phyloP scores from a whole-genome alignment of 2,113 vertebrate species.

The Ranitomeya imitator region DNA sequence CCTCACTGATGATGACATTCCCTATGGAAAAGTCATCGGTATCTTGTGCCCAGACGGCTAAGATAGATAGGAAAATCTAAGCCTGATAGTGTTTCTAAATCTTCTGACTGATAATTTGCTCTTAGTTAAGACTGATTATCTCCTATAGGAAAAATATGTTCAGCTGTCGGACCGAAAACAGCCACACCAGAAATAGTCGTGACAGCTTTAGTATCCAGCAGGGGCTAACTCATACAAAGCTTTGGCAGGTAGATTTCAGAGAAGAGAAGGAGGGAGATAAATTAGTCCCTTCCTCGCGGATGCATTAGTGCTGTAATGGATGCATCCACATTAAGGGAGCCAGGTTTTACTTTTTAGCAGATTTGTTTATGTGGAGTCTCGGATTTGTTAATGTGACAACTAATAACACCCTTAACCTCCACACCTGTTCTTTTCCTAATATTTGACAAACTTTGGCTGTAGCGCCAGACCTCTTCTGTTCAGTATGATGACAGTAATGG shows the following conservation, averaged over 20 bases:
- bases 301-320: conserved; percentile 53
- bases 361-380: conserved; percentile 59
- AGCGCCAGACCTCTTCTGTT: neutral
- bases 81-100: neutral
- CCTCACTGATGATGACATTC: too few relatives aligned
- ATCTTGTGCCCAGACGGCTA: too few relatives aligned
- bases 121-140: neutral
- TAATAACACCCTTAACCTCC: conserved; percentile 55
- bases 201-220: conserved; percentile 16
- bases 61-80: neutral
- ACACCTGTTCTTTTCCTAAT: conserved; percentile 41
- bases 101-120: conserved; percentile 20
- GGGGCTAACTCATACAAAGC: conserved; percentile 15
- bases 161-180: conserved; percentile 21
- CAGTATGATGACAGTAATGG: neutral
- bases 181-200: neutral
- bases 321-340: neutral
- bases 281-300: neutral
- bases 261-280: conserved; percentile 13
- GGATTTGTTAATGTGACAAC: conserved; percentile 60
- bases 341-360: conserved; percentile 60
- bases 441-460: neutral
- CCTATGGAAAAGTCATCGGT: too few relatives aligned
- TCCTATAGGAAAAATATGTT: conserved; percentile 37
- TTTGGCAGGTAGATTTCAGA: conserved; percentile 22